Percentiles rank a stretch among this genome's conserved stretches.
These are phyloP conservation scores for Sabatieria punctata DNA, from an alignment of 2,888 invertebrate genomes.

Conservation along the genomic window DNA sequence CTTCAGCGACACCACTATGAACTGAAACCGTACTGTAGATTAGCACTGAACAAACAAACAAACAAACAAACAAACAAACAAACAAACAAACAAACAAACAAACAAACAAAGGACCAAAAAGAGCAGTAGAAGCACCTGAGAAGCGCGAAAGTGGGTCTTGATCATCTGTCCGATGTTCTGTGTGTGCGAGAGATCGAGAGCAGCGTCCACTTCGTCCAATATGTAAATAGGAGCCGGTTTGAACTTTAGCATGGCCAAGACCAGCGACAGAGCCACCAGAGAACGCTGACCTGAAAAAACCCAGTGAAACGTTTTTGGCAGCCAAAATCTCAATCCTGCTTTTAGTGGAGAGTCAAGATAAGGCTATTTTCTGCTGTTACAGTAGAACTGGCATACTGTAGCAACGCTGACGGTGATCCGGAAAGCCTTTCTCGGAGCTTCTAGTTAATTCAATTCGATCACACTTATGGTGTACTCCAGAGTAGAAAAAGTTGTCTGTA, in stretches of 20 bases:
- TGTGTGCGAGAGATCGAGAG: conserved; percentile 88
- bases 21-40: conserved; percentile 41
- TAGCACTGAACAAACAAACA: neutral
- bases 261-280: conserved; percentile 81
- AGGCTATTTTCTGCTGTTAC: too few relatives aligned
- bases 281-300: conserved; percentile 46
- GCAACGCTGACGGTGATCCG: too few relatives aligned
- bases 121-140: too few relatives aligned
- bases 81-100: too few relatives aligned
- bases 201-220: conserved; percentile 96
- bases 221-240: conserved; percentile 97
- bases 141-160: conserved; percentile 66
- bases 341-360: too few relatives aligned
- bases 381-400: too few relatives aligned
- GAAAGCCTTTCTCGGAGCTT: too few relatives aligned
- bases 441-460: too few relatives aligned
- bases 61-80: neutral
- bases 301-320: too few relatives aligned
- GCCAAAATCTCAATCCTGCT: too few relatives aligned
- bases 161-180: conserved; percentile 96
- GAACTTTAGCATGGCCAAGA: conserved; percentile 84
- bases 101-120: neutral
- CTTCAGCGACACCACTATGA: conserved; percentile 90
- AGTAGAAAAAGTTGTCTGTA: conserved; percentile 28
- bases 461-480: conserved; percentile 31